Evolutionary conservation across 2,888 invertebrate genomes (phyloP).

Genomic region (Opisthograptis luteolata): DNA sequence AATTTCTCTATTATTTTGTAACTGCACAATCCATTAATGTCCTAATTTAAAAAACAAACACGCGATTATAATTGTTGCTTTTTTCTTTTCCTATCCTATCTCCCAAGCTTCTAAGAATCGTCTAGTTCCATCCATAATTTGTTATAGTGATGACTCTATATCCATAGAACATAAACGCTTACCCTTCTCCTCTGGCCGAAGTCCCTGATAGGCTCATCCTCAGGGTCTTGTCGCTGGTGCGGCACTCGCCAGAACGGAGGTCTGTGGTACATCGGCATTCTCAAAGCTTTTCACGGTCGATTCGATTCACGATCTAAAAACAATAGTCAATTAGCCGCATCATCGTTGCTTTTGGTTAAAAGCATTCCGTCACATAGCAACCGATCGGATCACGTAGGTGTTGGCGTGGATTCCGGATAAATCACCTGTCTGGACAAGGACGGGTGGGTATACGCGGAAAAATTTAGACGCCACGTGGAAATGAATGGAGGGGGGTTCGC

Average conservation of each 20-base stretch:
- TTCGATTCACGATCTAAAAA: constrained; percentile 42
- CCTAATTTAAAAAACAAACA: no score
- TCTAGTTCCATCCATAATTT: no score
- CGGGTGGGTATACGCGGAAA: constrained; percentile 42
- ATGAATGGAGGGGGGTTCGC: constrained; percentile 43
- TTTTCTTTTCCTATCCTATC: no score
- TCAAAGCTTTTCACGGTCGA: constrained; percentile 32
- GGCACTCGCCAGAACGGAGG: constrained; percentile 86
- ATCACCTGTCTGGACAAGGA: constrained; percentile 61
- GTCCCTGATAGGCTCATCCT: constrained; percentile 60
- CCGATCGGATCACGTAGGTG: constrained; percentile 52
- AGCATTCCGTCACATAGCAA: constrained; percentile 31
- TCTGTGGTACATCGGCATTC: constrained; percentile 84
- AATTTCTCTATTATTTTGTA: neutral
- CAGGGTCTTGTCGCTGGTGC: constrained; percentile 72
- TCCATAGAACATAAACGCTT: constrained; percentile 30
- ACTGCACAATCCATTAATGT: neutral
- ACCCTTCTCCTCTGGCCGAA: constrained; percentile 59
- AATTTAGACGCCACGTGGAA: constrained; percentile 48
- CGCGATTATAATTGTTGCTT: no score
- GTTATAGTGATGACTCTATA: neutral
- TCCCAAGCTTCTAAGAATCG: no score
- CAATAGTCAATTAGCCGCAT: constrained; percentile 34
- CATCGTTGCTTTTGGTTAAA: constrained; percentile 24
- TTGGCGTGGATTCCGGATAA: constrained; percentile 62